Evolutionary conservation across 2,888 invertebrate genomes (phyloP).

Genomic region (Brachyopa scutellaris): DNA sequence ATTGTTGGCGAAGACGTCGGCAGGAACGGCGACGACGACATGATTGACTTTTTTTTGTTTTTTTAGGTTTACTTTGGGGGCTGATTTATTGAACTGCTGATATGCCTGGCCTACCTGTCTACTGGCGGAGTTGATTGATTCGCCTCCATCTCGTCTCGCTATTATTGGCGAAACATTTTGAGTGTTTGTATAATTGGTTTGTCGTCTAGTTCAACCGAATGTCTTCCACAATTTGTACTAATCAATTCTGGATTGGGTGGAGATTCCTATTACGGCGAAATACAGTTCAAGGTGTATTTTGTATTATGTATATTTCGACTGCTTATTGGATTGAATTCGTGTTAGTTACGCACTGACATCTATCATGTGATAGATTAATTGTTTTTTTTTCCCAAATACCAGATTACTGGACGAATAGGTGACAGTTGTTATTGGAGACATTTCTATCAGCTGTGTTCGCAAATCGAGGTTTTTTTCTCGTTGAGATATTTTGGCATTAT

Average conservation of each 20-base stretch:
- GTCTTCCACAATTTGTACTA: not conserved
- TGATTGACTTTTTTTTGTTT: slow-evolving; percentile 38
- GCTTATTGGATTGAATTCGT: slow-evolving; percentile 57
- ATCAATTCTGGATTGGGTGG: not conserved
- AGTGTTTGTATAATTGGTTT: not conserved
- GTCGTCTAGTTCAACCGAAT: not conserved
- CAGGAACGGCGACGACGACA: slow-evolving; percentile 53
- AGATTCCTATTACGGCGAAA: slow-evolving; percentile 41
- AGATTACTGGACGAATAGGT: slow-evolving; percentile 37
- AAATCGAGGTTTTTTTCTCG: not conserved
- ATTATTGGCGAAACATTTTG: slow-evolving; percentile 45
- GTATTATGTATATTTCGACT: slow-evolving; percentile 54
- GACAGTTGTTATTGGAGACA: slow-evolving; percentile 51
- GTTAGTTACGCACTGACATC: slow-evolving; percentile 61
- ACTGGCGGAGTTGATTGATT: slow-evolving; percentile 33
- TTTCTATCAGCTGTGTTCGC: slow-evolving; percentile 12
- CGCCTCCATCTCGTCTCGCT: slow-evolving; percentile 55
- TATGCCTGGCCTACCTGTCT: slow-evolving; percentile 51
- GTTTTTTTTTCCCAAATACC: slow-evolving; percentile 17
- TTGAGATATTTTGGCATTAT: not conserved
- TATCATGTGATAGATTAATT: slow-evolving; percentile 69
- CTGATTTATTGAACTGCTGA: slow-evolving; percentile 22
- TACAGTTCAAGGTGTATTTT: slow-evolving; percentile 29
- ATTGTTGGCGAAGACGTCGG: slow-evolving; percentile 62
- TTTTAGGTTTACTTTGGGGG: slow-evolving; percentile 39